Evolutionary conservation across 2,113 vertebrate species (phyloP).

Genomic region (Monopterus albus): DNA sequence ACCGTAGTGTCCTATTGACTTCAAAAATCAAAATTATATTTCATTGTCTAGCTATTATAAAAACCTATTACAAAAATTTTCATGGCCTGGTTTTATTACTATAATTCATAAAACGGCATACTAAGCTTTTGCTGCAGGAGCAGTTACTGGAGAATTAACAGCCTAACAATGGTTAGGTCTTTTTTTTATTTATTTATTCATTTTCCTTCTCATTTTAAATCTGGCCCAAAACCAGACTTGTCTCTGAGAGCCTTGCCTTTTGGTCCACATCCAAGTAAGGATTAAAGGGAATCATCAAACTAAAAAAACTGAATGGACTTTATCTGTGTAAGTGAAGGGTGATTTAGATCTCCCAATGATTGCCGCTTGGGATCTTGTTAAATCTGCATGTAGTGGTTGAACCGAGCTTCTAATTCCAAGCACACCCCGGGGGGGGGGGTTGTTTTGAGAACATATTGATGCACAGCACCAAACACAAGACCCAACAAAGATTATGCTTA

Average conservation of each 20-base stretch:
- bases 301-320: constrained; percentile 22
- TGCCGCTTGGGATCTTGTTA: constrained; percentile 18
- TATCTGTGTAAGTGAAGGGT: background rate
- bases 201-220: too few species aligned
- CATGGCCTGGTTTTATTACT: too few species aligned
- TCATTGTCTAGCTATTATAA: background rate
- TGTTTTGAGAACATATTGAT: too few species aligned
- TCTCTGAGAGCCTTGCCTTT: too few species aligned
- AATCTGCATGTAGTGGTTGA: constrained; percentile 9
- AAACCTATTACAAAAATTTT: background rate
- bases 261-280: background rate
- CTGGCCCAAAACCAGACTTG: too few species aligned
- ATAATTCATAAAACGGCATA: background rate
- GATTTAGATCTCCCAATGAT: constrained; percentile 22
- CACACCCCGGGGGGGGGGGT: too few species aligned
- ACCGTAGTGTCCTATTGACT: background rate
- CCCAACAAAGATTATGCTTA: too few species aligned
- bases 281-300: background rate
- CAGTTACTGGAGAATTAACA: too few species aligned
- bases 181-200: background rate
- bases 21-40: background rate
- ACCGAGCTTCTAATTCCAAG: constrained; percentile 12
- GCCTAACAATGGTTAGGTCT: background rate
- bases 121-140: too few species aligned
- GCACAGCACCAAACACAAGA: too few species aligned